Base-by-base conservation (phyloP, 2,888 invertebrate genomes). In the Andrena chrysosceles region DNA sequence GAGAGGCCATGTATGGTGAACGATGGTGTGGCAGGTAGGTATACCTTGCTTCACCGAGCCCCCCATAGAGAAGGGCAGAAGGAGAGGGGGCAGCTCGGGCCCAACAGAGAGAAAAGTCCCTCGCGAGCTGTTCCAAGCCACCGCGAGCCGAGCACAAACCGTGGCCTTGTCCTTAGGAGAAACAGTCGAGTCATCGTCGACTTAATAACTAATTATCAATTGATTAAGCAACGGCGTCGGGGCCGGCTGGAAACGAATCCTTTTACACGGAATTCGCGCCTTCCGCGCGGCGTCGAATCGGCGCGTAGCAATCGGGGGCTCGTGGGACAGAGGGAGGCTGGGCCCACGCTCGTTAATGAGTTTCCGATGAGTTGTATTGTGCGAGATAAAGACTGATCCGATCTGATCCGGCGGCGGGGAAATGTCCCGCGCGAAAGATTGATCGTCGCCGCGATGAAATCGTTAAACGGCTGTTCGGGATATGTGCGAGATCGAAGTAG, bases 121-220 rank as follows among this genome's bases (percentile, higher is more conserved):
- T 59, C 20, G 42, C 42, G 10, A 56, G 20, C n/a, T n/a, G 42
- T 7, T 10, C 26, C 8, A 10, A 8, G 59, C 73, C 49, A 62
- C 56, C 23, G 23, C 29, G 60, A 31, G 42, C 31, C 69, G 49
- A 74, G 85, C 86, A 85, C 78, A 78, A 87, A 77, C 76, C 74
- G 78, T 85, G 84, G 23, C 20, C 84, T 84, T 85, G 81, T 85
- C 75, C 52, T 16, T 42, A 59, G 60, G 81, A 75, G 83, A 85
- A 83, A 86, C 60, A 26, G 75, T 70, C 72, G 82, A 90, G 89
- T 91, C 90, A 91, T 84, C 85, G 73, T 85, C 85, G 85, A 81
- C 78, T 89, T 90, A 89, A 87, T 90, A 89, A 88, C 87, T 89
- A 91, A 90, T 91, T 90, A 91, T 90, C 87, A 87, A 89, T 90